Evolutionary conservation across 2,113 vertebrate genomes (phyloP).

Genomic region (Myotis davidii): DNA sequence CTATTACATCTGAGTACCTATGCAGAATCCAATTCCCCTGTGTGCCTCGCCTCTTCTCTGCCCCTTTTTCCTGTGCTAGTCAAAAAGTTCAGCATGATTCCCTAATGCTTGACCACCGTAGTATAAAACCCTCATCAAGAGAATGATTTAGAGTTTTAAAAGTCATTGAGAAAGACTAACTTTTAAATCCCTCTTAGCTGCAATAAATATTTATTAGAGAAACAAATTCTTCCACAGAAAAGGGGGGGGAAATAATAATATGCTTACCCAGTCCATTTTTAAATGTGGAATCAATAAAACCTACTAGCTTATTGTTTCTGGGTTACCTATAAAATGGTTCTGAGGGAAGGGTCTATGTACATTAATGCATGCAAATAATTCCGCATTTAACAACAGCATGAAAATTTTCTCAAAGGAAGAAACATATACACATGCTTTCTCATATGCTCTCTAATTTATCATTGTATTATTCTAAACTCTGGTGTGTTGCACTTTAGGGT

Average conservation of each 20-base stretch:
- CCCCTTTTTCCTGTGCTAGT: not conserved
- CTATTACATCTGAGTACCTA: fast-evolving
- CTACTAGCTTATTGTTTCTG: slow-evolving; percentile 36
- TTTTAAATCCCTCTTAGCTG: not conserved
- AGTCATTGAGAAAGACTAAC: not conserved
- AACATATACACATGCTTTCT: slow-evolving; percentile 13
- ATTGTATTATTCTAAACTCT: slow-evolving; percentile 60
- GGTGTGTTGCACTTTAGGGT: slow-evolving; percentile 55
- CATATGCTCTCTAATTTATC: slow-evolving; percentile 51
- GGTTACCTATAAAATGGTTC: slow-evolving; percentile 49
- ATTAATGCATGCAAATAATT: slow-evolving; percentile 69
- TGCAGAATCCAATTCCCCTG: fast-evolving
- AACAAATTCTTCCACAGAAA: not conserved
- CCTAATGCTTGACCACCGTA: not conserved
- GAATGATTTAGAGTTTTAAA: not conserved
- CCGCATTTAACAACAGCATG: slow-evolving; percentile 38
- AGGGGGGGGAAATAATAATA: not conserved
- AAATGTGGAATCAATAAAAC: slow-evolving; percentile 62
- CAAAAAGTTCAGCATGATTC: not conserved
- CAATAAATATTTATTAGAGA: not conserved
- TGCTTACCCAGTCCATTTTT: slow-evolving; percentile 46
- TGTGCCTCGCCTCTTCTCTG: too few species aligned
- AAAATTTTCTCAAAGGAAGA: slow-evolving; percentile 47
- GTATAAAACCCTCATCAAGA: not conserved
- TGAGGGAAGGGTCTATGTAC: not conserved